Evolutionary conservation across 2,888 invertebrate genomes (phyloP), one percentile per base, ranked within the genome.

Genomic region (Galerucella calmariensis): DNA sequence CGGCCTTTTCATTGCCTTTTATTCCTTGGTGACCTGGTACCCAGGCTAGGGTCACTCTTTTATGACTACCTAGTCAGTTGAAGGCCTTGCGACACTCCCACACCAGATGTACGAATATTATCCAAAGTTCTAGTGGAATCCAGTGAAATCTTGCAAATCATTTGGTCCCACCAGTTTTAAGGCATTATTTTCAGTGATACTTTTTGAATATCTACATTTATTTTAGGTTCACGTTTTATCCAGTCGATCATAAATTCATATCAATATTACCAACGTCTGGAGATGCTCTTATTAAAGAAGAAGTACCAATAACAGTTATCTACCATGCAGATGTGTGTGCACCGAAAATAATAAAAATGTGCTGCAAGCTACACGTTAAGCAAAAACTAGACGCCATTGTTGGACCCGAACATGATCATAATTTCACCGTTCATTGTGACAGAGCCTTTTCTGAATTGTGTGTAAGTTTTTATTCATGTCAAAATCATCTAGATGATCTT

Each of bases 391-490:
- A 79, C n/a, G 77, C 79, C 53, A 56, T 81, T 9, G 70, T 80
- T 67, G 84, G 83, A 24, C 67, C 75, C 41, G 74, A 75, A n/a
- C 77, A 77, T 63, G 80, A 81, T 11, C 71, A 76, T 44, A 8
- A 48, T 11, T 78, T 83, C 9, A 76, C 72, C 46, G 61, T 83
- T 24, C 46, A 66, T 11, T 75, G 79, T 20, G 73, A 78, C 5
- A 77, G 75, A 46, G 75, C 77, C 12, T 82, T 81, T 75, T 81
- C 83, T 0, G 74, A 82, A 75, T 69, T 84, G 63, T 81, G 82
- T 75, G 84, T 84, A 80, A 81, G 80, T 78, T 53, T 41, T 11
- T 58, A 2, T 35, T 35, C 35, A 35, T 35, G 58, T 58, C 9
- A 58, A 20, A 20, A 0, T 58, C 10, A 10, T 58, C 58, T n/a